Evolutionary conservation across 2,797 vertebrate genomes (phyloP).

Genomic region (Lacerta agilis): DNA sequence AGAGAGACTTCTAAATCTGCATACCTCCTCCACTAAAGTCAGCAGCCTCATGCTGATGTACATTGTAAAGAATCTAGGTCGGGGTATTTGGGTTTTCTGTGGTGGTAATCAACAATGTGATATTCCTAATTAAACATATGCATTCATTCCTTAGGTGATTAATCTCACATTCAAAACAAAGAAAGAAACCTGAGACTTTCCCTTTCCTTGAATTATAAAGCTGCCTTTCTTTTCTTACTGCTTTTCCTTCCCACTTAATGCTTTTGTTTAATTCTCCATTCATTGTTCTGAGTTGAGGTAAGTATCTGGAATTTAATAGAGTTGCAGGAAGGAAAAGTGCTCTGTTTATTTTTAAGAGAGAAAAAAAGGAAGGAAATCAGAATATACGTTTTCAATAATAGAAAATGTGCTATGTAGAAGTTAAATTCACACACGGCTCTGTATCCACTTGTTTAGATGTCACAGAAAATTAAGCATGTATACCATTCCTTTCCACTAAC

Average conservation of each 20-base stretch:
- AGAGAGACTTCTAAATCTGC: background rate
- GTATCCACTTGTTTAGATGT: background rate
- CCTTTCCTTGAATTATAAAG: constrained; percentile 12
- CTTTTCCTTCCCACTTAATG: constrained; percentile 14
- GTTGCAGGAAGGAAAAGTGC: constrained; percentile 22
- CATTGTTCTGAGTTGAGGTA: constrained; percentile 26
- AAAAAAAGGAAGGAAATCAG: constrained; percentile 26
- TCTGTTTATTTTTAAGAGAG: constrained; percentile 3
- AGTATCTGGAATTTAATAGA: constrained; percentile 14
- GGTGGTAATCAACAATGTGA: background rate
- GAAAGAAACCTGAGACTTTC: background rate
- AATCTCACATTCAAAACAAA: constrained; percentile 25
- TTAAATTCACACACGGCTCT: background rate
- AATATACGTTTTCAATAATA: background rate
- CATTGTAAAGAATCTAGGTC: constrained; percentile 3
- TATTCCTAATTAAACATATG: constrained; percentile 30
- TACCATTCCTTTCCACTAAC: constrained; percentile 3
- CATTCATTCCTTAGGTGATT: constrained; percentile 33
- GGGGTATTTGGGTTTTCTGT: background rate
- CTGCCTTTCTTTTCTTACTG: constrained; percentile 11
- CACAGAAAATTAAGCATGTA: background rate
- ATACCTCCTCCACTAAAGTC: background rate
- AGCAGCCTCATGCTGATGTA: constrained; percentile 20
- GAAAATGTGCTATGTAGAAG: constrained; percentile 14
- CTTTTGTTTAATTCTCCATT: constrained; percentile 6